phyloP scores from a whole-genome alignment of 2,113 vertebrate species.

The Gracilinanus agilis region DNA sequence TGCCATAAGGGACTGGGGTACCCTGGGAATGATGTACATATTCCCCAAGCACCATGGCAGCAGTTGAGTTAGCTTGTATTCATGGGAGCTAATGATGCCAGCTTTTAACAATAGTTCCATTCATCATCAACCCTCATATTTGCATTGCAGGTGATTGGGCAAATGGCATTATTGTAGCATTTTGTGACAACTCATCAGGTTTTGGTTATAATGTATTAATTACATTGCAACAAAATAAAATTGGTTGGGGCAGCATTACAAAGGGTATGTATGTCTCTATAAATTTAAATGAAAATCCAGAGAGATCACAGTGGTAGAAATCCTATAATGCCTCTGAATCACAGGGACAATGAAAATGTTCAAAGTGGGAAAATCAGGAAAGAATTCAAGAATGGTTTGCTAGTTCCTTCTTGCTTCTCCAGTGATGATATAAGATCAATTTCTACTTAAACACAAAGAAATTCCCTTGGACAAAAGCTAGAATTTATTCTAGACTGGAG shows the following conservation, averaged over 20 bases:
- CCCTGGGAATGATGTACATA: background rate
- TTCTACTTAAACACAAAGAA: too few relatives aligned
- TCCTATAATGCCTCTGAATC: too few relatives aligned
- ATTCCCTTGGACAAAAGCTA: too few relatives aligned
- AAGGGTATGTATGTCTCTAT: background rate
- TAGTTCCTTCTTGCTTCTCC: too few relatives aligned
- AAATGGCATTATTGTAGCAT: background rate
- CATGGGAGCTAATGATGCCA: background rate
- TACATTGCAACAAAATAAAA: background rate
- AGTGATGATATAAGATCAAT: too few relatives aligned
- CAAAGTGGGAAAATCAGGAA: too few relatives aligned
- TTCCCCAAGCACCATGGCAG: background rate
- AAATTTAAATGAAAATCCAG: background rate
- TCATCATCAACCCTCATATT: background rate
- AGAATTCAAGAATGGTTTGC: too few relatives aligned
- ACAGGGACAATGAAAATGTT: too few relatives aligned
- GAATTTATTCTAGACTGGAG: too few relatives aligned
- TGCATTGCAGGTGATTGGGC: background rate
- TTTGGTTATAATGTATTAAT: background rate
- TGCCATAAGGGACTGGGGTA: fast-evolving
- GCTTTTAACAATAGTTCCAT: background rate
- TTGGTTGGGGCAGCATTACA: background rate
- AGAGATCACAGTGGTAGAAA: too few relatives aligned
- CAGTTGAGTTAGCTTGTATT: background rate
- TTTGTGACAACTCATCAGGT: background rate